Percentiles rank a stretch among this genome's conserved stretches.
These are phyloP conservation scores for Vulpes lagopus DNA, from an alignment of 2,113 vertebrate genomes.

Conservation along the genomic window DNA sequence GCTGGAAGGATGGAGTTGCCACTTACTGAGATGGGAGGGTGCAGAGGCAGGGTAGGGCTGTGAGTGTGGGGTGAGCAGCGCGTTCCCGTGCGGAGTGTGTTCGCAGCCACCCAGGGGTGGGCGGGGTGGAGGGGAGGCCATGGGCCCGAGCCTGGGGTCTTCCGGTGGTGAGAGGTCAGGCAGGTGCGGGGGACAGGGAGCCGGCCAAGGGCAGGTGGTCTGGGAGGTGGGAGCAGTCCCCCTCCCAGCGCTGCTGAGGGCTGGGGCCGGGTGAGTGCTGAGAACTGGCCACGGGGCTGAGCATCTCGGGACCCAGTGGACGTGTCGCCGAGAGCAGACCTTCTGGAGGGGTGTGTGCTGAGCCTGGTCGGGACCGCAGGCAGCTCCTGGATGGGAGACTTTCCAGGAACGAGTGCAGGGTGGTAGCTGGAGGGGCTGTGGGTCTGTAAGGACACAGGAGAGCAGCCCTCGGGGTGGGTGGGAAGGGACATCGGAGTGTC, in stretches of 20 bases:
- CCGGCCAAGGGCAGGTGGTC: background rate
- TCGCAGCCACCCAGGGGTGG: background rate
- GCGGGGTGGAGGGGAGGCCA: background rate
- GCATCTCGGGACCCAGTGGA: background rate
- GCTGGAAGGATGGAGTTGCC: background rate
- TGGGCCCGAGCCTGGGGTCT: background rate
- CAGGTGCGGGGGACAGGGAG: background rate
- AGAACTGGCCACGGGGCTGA: background rate
- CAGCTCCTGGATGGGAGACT: background rate
- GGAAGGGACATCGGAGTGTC: background rate
- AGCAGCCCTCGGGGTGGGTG: background rate
- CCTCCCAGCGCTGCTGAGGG: background rate
- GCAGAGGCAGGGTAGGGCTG: background rate
- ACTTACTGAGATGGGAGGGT: background rate
- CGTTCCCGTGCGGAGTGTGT: background rate
- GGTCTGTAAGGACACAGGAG: background rate
- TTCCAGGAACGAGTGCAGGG: background rate
- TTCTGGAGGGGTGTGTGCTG: no score
- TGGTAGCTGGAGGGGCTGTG: background rate
- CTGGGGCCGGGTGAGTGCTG: background rate
- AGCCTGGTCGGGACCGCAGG: fast-evolving
- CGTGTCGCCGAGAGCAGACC: background rate
- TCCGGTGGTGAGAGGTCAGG: background rate
- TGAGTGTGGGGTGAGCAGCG: fast-evolving
- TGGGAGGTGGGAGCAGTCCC: background rate